Conservation (phyloP, 1,140 invertebrate species). For the Druon quercuslanigerum region DNA sequence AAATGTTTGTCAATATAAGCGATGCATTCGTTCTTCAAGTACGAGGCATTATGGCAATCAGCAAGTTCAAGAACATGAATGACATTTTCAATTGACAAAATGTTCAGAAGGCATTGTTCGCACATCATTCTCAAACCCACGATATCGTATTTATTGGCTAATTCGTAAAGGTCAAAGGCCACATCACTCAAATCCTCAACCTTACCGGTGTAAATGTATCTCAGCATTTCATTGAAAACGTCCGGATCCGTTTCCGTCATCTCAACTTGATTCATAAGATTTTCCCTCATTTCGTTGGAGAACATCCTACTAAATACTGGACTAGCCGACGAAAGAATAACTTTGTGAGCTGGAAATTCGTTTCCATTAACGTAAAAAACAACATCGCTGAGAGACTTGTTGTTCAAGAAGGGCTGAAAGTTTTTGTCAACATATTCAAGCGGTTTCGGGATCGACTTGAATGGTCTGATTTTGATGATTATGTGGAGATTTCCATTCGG, state of each 20-base stretch:
- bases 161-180: constrained; percentile 68
- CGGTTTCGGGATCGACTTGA: not conserved
- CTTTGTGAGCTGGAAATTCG: constrained; percentile 40
- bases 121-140: constrained; percentile 28
- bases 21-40: constrained; percentile 7
- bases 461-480: not conserved
- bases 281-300: constrained; percentile 78
- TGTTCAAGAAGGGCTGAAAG: not conserved
- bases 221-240: constrained; percentile 80
- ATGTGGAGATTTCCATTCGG: not conserved
- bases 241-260: constrained; percentile 78
- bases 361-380: constrained; percentile 8
- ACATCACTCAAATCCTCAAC: constrained; percentile 76
- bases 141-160: constrained; percentile 69
- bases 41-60: not conserved
- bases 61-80: constrained; percentile 4
- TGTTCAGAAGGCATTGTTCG: not conserved
- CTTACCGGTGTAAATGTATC: constrained; percentile 82
- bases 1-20: constrained; percentile 3
- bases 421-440: not conserved
- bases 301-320: constrained; percentile 80
- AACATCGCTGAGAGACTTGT: constrained; percentile 20
- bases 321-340: constrained; percentile 70
- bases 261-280: constrained; percentile 75
- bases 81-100: not conserved